A percentile compares a stretch with the other conserved stretches of the same genome.
These are phyloP conservation scores for Hoplostethus atlanticus DNA, from an alignment of 2,797 vertebrate species.

Conservation along the genomic window DNA sequence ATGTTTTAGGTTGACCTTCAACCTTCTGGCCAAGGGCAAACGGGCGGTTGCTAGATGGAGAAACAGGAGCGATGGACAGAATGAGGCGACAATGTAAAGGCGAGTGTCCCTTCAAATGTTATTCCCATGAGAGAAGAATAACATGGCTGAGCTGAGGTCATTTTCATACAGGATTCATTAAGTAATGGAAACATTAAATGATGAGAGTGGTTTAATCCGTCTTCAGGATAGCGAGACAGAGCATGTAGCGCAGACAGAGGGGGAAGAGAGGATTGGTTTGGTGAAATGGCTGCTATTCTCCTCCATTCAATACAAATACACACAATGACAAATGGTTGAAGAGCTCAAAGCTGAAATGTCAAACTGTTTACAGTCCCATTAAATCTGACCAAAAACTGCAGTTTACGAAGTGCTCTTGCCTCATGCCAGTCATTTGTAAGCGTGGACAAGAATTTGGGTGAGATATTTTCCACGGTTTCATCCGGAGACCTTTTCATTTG, in stretches of 20 bases:
- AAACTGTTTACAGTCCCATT: too few species aligned
- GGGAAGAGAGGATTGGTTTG: constrained; percentile 7
- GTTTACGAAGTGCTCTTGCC: constrained; percentile 4
- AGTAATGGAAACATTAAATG: constrained; percentile 14
- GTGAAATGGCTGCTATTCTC: constrained; percentile 3
- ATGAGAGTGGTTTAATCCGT: constrained; percentile 8
- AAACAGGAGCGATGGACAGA: background rate
- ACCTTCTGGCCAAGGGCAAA: constrained; percentile 33
- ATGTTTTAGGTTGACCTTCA: constrained; percentile 40
- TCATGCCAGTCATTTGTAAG: background rate
- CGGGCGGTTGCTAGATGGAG: background rate
- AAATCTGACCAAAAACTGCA: background rate
- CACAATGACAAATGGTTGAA: too few species aligned
- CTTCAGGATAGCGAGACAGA: background rate
- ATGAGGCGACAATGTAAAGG: background rate
- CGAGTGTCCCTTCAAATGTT: constrained; percentile 15
- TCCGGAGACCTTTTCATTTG: constrained; percentile 8
- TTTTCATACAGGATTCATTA: constrained; percentile 10
- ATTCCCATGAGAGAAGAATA: background rate
- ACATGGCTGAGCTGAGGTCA: constrained; percentile 9
- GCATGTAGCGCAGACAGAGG: background rate
- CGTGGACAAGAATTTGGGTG: background rate
- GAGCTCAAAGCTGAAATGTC: too few species aligned
- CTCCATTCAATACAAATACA: background rate
- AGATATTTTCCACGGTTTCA: background rate